A percentile compares a stretch with the other conserved stretches of the same genome.
These are phyloP conservation scores for Zaprionus kolodkinae DNA, from an alignment of 1,140 invertebrate genomes.

Conservation along the genomic window DNA sequence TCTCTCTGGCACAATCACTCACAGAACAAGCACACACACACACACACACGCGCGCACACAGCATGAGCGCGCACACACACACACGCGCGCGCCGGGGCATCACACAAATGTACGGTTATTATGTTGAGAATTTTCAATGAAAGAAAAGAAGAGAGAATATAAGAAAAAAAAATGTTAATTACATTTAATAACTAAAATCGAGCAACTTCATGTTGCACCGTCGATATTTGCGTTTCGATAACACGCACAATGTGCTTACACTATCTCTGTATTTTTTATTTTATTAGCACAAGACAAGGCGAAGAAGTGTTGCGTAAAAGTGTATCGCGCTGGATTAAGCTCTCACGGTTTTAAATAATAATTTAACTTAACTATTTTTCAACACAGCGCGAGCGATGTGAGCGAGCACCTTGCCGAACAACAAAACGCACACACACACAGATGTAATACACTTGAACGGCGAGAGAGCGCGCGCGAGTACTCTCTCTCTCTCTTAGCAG, in stretches of 20 bases:
- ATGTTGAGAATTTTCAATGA: constrained; percentile 76
- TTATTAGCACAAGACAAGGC: background rate
- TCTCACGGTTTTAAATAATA: constrained; percentile 61
- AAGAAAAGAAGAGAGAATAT: constrained; percentile 41
- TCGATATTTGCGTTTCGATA: constrained; percentile 11
- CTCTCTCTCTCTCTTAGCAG: constrained; percentile 29
- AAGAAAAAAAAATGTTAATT: constrained; percentile 48
- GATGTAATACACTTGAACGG: background rate
- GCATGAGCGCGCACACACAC: constrained; percentile 23
- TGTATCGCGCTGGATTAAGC: constrained; percentile 20
- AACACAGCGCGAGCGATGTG: constrained; percentile 31
- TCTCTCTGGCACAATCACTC: constrained; percentile 13
- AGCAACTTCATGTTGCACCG: constrained; percentile 30
- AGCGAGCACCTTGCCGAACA: constrained; percentile 52
- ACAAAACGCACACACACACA: constrained; percentile 45
- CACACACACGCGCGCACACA: constrained; percentile 17
- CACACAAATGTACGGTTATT: constrained; percentile 69
- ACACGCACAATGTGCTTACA: constrained; percentile 2
- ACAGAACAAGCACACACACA: constrained; percentile 30
- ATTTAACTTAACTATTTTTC: constrained; percentile 69
- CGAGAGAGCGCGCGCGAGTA: constrained; percentile 20
- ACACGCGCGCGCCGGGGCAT: constrained; percentile 20
- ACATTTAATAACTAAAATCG: constrained; percentile 50
- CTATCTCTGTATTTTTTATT: background rate
- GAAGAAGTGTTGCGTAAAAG: constrained; percentile 35